Base-by-base conservation (phyloP, 1,140 invertebrate species). In the Tetragnatha versicolor region DNA sequence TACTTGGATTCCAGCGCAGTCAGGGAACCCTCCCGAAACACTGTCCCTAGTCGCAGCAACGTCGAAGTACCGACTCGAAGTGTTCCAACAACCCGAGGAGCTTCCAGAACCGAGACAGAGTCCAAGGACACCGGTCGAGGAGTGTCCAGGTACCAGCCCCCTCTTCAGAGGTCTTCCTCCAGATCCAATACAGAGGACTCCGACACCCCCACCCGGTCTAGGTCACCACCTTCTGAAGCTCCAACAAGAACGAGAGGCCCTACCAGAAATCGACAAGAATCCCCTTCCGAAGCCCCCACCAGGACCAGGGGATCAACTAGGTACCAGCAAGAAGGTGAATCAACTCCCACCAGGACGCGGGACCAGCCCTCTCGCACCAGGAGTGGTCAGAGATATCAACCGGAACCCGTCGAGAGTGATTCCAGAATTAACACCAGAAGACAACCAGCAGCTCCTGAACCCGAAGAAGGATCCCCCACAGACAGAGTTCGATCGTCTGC, bases 361-460 rank as follows among this genome's bases (percentile, higher is more conserved):
- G 51, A n/a, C 14, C 39, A 42, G n/a, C 27, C 20, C 25, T 20
- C 39, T 37, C 61, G 58, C 33, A 35, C 55, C 6, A 4, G 53
- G 25, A 29, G 42, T 45, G 20, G 45, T 7, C 17, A 45, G 2
- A 39, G 60, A 37, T 76, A 76, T 12, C 45, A 65, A 65, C 73
- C 63, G 9, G 31, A 58, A 27, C 47, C 31, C 2, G 37, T 2
- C 33, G 55, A 75, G 12, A 49, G n/a, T 2, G 31, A 27, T 9
- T 61, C 70, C 33, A 61, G 70, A 61, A n/a, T 58, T 47, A 75
- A 33, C 29, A 47, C 70, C 7, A 45, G 39, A 42, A 61, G 37
- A 75, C 55, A 75, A 25, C 70, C 53, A 25, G 20, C 35, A 27
- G n/a, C 45, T 61, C 25, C 39, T 2, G 55, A 75, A 61, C 14